Percentiles rank a stretch among this genome's conserved stretches.
Conservation (phyloP, 2,113 vertebrate species). For the Rhagologus leucostigma region DNA sequence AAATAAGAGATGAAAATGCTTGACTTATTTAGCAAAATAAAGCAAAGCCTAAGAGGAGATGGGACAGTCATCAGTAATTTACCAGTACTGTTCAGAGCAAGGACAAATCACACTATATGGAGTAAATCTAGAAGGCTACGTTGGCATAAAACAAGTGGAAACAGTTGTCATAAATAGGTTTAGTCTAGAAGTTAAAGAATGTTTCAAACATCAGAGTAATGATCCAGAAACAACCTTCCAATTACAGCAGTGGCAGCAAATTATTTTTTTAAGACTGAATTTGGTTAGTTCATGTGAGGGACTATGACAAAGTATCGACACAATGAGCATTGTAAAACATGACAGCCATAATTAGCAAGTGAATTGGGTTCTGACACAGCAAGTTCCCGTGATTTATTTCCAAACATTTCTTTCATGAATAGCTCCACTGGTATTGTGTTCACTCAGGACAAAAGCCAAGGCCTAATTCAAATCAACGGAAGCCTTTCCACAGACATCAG, state of each 20-base stretch:
- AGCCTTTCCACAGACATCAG: conserved; percentile 18
- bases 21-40: background rate
- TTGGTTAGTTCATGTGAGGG: background rate
- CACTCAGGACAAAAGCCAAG: conserved; percentile 39
- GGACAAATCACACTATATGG: background rate
- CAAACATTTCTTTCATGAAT: conserved; percentile 9
- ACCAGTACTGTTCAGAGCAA: background rate
- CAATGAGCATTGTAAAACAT: background rate
- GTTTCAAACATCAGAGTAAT: background rate
- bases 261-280: background rate
- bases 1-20: background rate
- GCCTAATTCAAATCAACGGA: conserved; percentile 18
- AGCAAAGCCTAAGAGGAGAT: background rate
- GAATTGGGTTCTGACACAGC: background rate
- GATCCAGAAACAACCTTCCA: background rate
- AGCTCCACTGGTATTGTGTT: conserved; percentile 23
- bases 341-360: conserved; percentile 12
- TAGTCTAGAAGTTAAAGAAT: background rate
- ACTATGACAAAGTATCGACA: background rate
- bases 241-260: background rate
- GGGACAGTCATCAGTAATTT: background rate
- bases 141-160: background rate
- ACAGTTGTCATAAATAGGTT: background rate
- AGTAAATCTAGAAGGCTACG: background rate
- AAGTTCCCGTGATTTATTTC: conserved; percentile 36